phyloP scores from a whole-genome alignment of 2,797 vertebrate species.

The Gouania willdenowi region DNA sequence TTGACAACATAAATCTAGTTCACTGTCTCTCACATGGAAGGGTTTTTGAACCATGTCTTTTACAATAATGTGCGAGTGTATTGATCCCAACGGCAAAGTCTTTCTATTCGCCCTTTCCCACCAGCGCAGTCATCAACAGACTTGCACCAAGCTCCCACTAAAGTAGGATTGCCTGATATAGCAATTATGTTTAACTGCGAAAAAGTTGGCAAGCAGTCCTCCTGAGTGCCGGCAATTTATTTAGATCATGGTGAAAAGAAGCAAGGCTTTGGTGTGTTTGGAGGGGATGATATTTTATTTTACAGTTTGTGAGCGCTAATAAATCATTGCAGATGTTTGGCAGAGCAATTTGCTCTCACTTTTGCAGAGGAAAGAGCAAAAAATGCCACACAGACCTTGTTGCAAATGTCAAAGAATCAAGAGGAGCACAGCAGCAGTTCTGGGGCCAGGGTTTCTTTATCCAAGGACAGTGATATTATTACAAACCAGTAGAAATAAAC shows the following conservation, averaged over 20 bases:
- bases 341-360: constrained; percentile 9
- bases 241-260: neutral
- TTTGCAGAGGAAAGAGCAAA: constrained; percentile 8
- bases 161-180: constrained; percentile 21
- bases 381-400: constrained; percentile 35
- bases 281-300: no score
- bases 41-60: constrained; percentile 28
- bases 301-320: no score
- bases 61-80: constrained; percentile 38
- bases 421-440: constrained; percentile 27
- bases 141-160: constrained; percentile 9
- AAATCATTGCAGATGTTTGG: neutral
- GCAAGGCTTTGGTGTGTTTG: no score
- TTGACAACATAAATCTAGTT: constrained; percentile 13
- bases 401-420: constrained; percentile 44
- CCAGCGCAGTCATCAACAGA: constrained; percentile 10
- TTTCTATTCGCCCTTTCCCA: constrained; percentile 24
- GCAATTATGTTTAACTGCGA: constrained; percentile 7
- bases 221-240: constrained; percentile 1
- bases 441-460: constrained; percentile 5
- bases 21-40: constrained; percentile 18
- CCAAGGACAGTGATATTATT: constrained; percentile 15
- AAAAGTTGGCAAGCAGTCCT: constrained; percentile 8
- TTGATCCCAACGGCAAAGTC: constrained; percentile 34
- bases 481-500: constrained; percentile 13